Conservation (phyloP, 2,888 invertebrate species). For the Parasteatoda lunata region DNA sequence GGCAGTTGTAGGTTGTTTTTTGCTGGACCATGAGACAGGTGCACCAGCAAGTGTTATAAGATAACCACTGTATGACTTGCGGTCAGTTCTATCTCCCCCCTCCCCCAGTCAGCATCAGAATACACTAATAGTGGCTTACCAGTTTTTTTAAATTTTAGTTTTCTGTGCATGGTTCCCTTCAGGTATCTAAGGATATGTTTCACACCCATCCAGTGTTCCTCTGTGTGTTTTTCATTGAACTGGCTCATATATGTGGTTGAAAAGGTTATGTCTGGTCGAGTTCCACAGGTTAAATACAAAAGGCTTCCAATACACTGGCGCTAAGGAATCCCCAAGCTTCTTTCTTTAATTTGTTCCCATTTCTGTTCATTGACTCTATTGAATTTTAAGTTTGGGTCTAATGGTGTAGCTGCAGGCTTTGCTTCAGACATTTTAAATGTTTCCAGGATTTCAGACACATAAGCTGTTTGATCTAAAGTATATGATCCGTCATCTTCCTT, state of each 20-base stretch:
- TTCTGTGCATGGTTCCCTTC: constrained; percentile 15
- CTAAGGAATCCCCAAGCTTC: no score
- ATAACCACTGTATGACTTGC: constrained; percentile 71
- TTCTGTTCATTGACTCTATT: no score
- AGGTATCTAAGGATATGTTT: constrained; percentile 50
- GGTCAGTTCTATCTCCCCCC: constrained; percentile 71
- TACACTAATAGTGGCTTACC: constrained; percentile 68
- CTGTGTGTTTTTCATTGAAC: constrained; percentile 14
- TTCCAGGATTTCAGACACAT: constrained; percentile 26
- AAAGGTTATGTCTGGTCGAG: no score
- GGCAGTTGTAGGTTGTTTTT: constrained; percentile 56
- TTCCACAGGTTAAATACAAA: constrained; percentile 25
- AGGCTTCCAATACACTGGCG: constrained; percentile 42
- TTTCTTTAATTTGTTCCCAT: no score
- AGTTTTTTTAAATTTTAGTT: constrained; percentile 27
- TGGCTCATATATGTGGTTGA: constrained; percentile 28
- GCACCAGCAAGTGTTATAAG: constrained; percentile 30
- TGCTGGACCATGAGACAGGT: constrained; percentile 38
- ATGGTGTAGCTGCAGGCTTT: constrained; percentile 15
- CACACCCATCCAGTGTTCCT: constrained; percentile 29
- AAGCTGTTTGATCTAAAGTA: constrained; percentile 21
- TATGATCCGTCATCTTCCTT: constrained; percentile 11
- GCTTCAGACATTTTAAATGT: constrained; percentile 12
- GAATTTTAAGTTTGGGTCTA: no score
- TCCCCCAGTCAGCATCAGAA: constrained; percentile 72